Conservation (phyloP, 2,888 invertebrate species). For the Epinotia bilunana region DNA sequence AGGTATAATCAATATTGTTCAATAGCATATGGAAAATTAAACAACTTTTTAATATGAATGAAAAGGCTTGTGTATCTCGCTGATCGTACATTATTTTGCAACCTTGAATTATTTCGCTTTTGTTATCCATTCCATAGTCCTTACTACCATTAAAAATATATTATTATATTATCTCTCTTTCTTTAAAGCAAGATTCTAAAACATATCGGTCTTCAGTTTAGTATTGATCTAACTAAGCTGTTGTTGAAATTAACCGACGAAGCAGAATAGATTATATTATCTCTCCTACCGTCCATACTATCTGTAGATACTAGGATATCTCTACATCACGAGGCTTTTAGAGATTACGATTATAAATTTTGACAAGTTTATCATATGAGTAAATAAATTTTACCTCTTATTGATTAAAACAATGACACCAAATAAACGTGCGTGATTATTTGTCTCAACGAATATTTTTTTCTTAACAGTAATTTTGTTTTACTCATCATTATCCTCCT, state of each 20-base stretch:
- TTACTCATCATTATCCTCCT: too few species aligned
- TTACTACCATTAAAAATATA: neutral
- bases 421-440: neutral
- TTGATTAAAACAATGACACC: conserved; percentile 24
- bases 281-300: conserved; percentile 25
- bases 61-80: neutral
- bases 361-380: conserved; percentile 24
- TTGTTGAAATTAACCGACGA: conserved; percentile 5
- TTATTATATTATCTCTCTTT: neutral
- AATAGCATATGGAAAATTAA: conserved; percentile 23
- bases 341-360: conserved; percentile 20
- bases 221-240: neutral
- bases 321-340: conserved; percentile 27
- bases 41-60: neutral
- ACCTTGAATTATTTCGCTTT: neutral
- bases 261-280: conserved; percentile 20
- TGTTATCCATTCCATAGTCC: too few species aligned
- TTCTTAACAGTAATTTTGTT: too few species aligned
- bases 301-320: conserved; percentile 35
- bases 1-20: conserved; percentile 25
- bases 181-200: neutral
- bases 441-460: too few species aligned
- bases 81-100: neutral
- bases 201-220: neutral
- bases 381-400: conserved; percentile 5